These are phyloP conservation scores for Zosterops borbonicus DNA, from an alignment of 2,113 vertebrate species.

Conservation along the genomic window DNA sequence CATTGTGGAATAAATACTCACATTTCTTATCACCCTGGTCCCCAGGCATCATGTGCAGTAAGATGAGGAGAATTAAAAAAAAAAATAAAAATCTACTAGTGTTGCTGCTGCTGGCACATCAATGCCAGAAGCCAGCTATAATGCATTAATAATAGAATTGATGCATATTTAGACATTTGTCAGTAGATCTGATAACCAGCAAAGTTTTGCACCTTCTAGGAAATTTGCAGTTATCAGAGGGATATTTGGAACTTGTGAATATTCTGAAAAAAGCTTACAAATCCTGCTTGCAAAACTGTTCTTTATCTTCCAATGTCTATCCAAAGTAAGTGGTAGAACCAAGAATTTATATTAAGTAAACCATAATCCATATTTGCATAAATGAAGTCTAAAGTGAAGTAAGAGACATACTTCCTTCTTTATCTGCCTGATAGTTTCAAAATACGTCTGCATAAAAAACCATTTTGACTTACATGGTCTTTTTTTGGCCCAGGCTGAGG, in stretches of 20 bases:
- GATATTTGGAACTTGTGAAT: neutral
- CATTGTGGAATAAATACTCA: neutral
- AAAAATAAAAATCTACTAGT: neutral
- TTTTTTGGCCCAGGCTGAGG: neutral
- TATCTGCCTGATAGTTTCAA: neutral
- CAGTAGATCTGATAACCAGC: conserved; percentile 48
- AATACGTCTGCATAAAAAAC: neutral
- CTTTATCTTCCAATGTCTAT: neutral
- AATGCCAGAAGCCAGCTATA: conserved; percentile 33
- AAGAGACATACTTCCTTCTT: neutral
- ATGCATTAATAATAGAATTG: conserved; percentile 48
- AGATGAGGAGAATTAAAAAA: neutral
- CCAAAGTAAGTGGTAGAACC: neutral
- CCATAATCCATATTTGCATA: neutral
- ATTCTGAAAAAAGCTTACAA: neutral
- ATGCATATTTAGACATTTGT: conserved; percentile 56
- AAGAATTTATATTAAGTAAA: neutral
- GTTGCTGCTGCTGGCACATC: neutral
- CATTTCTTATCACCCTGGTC: neutral
- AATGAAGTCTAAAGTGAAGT: neutral
- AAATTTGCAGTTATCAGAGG: conserved; percentile 9
- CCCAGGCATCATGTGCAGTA: neutral
- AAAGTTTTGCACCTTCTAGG: conserved; percentile 26
- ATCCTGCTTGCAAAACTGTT: neutral
- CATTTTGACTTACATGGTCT: neutral